These are phyloP conservation scores for Ophonus ardosiacus DNA, from an alignment of 2,888 invertebrate species.

Conservation along the genomic window DNA sequence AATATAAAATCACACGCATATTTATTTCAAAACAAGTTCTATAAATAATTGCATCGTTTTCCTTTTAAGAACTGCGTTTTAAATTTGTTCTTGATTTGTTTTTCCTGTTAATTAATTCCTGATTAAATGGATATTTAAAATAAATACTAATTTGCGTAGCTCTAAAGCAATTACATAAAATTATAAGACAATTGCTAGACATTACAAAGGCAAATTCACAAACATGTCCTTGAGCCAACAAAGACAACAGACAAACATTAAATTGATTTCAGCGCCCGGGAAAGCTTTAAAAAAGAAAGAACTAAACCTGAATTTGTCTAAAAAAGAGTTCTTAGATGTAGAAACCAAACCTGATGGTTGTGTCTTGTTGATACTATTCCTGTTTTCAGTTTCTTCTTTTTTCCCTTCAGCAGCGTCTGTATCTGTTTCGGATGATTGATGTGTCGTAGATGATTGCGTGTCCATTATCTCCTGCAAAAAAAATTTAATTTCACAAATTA, in stretches of 20 bases:
- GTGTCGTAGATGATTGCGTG: not conserved
- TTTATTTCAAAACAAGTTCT: too few relatives aligned
- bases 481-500: slow-evolving; percentile 38
- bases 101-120: not conserved
- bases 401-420: not conserved
- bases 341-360: slow-evolving; percentile 41
- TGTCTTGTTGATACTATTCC: not conserved
- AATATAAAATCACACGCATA: too few relatives aligned
- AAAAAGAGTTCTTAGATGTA: not conserved
- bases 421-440: slow-evolving; percentile 24
- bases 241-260: slow-evolving; percentile 20
- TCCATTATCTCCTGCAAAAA: slow-evolving; percentile 42
- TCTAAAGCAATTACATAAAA: slow-evolving; percentile 38
- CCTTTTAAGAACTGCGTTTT: not conserved
- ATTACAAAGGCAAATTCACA: slow-evolving; percentile 45
- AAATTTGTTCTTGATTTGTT: not conserved
- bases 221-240: slow-evolving; percentile 33
- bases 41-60: not conserved
- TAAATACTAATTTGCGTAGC: slow-evolving; percentile 12
- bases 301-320: slow-evolving; percentile 47
- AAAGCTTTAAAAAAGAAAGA: slow-evolving; percentile 28
- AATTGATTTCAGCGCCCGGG: not conserved
- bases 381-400: not conserved
- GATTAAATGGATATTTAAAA: not conserved
- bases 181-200: slow-evolving; percentile 23